A percentile compares a stretch with the other conserved stretches of the same genome.
Evolutionary conservation across 2,113 vertebrate genomes (phyloP).

Genomic region (Apodemus speciosus): DNA sequence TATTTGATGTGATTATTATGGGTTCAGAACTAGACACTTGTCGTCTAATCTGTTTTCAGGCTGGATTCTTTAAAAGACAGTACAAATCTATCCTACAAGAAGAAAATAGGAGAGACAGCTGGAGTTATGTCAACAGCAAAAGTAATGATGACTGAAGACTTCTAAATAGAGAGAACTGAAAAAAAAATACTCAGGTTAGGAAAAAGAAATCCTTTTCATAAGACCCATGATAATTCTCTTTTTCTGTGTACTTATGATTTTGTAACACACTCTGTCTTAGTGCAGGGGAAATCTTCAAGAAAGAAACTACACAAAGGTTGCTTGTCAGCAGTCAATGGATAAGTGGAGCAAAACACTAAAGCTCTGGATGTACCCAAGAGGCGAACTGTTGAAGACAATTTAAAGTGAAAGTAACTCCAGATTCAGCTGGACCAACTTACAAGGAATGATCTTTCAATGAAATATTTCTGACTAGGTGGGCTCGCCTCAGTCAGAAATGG

Average conservation of each 20-base stretch:
- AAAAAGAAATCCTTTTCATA: constrained; percentile 60
- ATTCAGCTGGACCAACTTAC: background rate
- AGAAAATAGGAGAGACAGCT: constrained; percentile 89
- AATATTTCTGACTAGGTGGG: background rate
- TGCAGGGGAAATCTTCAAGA: constrained; percentile 34
- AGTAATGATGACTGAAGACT: constrained; percentile 82
- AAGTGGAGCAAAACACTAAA: constrained; percentile 80
- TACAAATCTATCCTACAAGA: constrained; percentile 86
- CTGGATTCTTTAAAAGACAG: constrained; percentile 95
- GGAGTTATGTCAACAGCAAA: constrained; percentile 90
- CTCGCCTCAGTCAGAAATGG: background rate
- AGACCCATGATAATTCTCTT: constrained; percentile 51
- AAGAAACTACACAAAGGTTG: constrained; percentile 17
- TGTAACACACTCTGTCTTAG: background rate
- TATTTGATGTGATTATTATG: background rate
- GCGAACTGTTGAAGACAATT: background rate
- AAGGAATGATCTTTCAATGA: constrained; percentile 12
- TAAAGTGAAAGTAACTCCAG: background rate
- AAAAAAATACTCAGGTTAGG: constrained; percentile 61
- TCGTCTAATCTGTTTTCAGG: constrained; percentile 85
- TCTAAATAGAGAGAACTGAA: constrained; percentile 66
- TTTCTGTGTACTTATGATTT: background rate
- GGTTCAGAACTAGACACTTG: background rate
- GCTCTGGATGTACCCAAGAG: constrained; percentile 28
- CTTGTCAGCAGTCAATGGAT: constrained; percentile 59